Percentiles rank a stretch among this genome's conserved stretches.
phyloP scores from a whole-genome alignment of 2,888 invertebrate species.

The Brenthis hecate region DNA sequence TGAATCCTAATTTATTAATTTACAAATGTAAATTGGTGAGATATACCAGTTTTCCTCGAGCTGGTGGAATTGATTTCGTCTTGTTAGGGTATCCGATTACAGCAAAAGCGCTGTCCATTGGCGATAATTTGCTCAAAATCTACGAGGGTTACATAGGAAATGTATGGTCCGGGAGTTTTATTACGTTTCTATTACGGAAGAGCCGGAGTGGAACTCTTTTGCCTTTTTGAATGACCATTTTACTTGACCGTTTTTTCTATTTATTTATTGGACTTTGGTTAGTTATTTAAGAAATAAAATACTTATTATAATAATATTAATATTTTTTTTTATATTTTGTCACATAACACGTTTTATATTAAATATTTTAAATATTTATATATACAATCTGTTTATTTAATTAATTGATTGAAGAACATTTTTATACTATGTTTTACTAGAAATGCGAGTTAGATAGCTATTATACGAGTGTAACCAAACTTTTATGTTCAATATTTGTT shows the following conservation, averaged over 20 bases:
- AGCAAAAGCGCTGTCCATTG: constrained; percentile 5
- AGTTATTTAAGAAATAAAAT: no score
- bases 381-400: no score
- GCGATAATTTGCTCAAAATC: constrained; percentile 19
- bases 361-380: no score
- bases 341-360: no score
- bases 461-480: no score
- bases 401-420: no score
- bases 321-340: no score
- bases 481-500: no score
- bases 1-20: background rate
- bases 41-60: background rate
- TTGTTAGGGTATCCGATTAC: constrained; percentile 18
- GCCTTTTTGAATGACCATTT: constrained; percentile 17
- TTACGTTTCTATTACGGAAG: constrained; percentile 12
- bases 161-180: constrained; percentile 18
- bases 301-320: no score
- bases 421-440: no score
- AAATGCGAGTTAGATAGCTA: no score
- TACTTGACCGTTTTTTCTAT: constrained; percentile 1
- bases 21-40: constrained; percentile 14
- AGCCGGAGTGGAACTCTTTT: constrained; percentile 5
- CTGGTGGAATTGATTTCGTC: constrained; percentile 8
- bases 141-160: constrained; percentile 13
- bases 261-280: background rate